phyloP scores from a whole-genome alignment of 1,140 invertebrate species.

The Coelopa frigida region DNA sequence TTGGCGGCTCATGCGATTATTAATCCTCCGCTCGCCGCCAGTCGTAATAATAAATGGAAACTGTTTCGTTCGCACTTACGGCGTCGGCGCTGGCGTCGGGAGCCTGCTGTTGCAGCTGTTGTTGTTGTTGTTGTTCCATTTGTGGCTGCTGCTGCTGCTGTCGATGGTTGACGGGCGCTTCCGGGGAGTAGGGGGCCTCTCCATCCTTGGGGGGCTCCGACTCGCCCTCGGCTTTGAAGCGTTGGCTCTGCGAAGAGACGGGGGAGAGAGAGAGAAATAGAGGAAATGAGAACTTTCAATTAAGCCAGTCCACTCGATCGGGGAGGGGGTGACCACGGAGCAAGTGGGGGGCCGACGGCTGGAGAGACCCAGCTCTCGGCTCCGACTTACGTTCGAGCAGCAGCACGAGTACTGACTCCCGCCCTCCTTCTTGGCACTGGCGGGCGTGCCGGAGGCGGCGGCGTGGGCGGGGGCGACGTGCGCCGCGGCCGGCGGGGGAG shows the following conservation, averaged over 20 bases:
- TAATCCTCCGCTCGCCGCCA: conserved; percentile 1
- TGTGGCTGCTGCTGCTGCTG: conserved; percentile 15
- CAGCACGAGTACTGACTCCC: conserved; percentile 30
- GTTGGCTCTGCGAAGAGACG: conserved; percentile 35
- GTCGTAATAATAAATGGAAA: conserved; percentile 5
- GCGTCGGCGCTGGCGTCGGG: conserved; percentile 8
- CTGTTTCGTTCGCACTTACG: conserved; percentile 17
- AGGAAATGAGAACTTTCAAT: background rate
- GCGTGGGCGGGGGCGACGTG: conserved; percentile 10
- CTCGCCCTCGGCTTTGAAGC: conserved; percentile 39
- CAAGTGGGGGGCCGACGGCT: too few relatives aligned
- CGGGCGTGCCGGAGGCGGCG: conserved; percentile 9
- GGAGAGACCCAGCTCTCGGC: too few relatives aligned
- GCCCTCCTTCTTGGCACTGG: background rate
- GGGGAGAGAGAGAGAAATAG: background rate
- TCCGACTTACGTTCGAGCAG: conserved; percentile 33
- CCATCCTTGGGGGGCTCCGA: conserved; percentile 30
- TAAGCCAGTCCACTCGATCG: too few relatives aligned
- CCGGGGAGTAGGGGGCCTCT: conserved; percentile 20
- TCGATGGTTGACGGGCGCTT: conserved; percentile 22
- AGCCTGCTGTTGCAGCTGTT: conserved; percentile 19
- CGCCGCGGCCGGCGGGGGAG: conserved; percentile 24
- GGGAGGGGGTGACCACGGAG: too few relatives aligned
- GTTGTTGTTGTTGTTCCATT: conserved; percentile 3
- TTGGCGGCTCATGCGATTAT: background rate